phyloP scores from a whole-genome alignment of 2,888 invertebrate genomes.

The Stegophylla sp. region DNA sequence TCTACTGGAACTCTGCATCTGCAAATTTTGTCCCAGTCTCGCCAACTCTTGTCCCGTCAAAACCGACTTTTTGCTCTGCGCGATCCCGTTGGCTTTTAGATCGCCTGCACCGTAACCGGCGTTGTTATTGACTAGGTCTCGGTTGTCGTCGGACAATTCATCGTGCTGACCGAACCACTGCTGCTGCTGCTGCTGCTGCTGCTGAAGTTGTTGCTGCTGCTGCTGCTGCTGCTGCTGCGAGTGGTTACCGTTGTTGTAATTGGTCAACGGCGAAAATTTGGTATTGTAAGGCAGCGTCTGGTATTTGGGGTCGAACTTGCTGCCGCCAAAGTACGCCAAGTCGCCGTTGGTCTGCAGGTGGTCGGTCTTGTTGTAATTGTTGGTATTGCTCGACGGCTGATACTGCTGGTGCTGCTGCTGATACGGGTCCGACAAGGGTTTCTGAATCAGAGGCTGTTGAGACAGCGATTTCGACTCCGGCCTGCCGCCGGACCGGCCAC shows the following conservation, averaged over 20 bases:
- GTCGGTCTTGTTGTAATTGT: constrained; percentile 57
- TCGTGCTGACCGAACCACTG: constrained; percentile 40
- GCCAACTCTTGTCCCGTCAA: constrained; percentile 32
- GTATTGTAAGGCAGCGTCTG: constrained; percentile 90
- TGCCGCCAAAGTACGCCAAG: constrained; percentile 75
- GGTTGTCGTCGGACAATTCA: constrained; percentile 1
- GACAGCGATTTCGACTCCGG: constrained; percentile 29
- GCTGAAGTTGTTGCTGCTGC: constrained; percentile 8
- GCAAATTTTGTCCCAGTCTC: constrained; percentile 49
- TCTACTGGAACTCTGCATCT: constrained; percentile 53
- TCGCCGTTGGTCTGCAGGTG: constrained; percentile 41
- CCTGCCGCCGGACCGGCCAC: constrained; percentile 31
- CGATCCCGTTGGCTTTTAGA: constrained; percentile 38
- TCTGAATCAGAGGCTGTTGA: constrained; percentile 62
- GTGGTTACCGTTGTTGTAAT: constrained; percentile 11
- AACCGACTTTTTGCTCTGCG: constrained; percentile 21
- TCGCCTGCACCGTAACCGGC: constrained; percentile 2
- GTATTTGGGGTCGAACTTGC: constrained; percentile 88
- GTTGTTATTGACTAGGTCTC: constrained; percentile 51
- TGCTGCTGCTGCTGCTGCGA: background rate
- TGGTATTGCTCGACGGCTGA: constrained; percentile 66
- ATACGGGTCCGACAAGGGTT: constrained; percentile 34
- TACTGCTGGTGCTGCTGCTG: constrained; percentile 67
- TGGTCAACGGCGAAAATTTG: constrained; percentile 73
- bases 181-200: constrained; percentile 21